A percentile compares a stretch with the other conserved stretches of the same genome.
Evolutionary conservation across 1,140 invertebrate genomes (phyloP).

Genomic region (Piezodorus guildinii): DNA sequence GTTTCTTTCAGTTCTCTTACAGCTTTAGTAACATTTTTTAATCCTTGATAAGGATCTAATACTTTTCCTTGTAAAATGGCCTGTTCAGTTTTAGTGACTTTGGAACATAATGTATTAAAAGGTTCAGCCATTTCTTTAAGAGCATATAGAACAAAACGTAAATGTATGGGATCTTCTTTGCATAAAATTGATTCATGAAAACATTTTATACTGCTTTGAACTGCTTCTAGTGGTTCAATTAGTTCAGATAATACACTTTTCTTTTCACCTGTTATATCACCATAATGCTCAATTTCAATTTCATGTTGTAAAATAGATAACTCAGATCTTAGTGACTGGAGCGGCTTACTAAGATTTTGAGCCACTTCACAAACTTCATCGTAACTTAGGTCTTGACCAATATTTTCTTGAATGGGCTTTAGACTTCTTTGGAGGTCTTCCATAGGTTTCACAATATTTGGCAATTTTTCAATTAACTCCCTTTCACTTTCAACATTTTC

Average conservation of each 20-base stretch:
- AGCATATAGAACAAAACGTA: constrained; percentile 27
- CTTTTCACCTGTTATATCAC: constrained; percentile 12
- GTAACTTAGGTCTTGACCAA: constrained; percentile 18
- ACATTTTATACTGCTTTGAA: constrained; percentile 26
- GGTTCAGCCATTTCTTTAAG: constrained; percentile 28
- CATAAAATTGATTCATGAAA: constrained; percentile 29
- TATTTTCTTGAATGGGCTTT: constrained; percentile 21
- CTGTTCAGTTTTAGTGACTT: constrained; percentile 28
- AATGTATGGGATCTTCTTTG: constrained; percentile 27
- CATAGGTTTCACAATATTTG: constrained; percentile 26
- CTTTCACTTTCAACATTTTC: constrained; percentile 17
- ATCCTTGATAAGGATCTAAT: constrained; percentile 25
- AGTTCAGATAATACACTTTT: neutral
- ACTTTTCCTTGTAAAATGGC: constrained; percentile 18
- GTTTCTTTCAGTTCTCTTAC: constrained; percentile 26
- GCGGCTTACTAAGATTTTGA: constrained; percentile 28
- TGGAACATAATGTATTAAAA: constrained; percentile 25
- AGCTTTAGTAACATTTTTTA: constrained; percentile 26
- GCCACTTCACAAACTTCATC: constrained; percentile 25
- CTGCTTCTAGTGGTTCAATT: constrained; percentile 25
- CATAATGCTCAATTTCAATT: constrained; percentile 29
- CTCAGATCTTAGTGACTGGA: constrained; percentile 28
- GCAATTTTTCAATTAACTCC: constrained; percentile 20
- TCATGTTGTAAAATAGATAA: constrained; percentile 28
- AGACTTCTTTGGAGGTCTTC: constrained; percentile 27